A percentile compares a stretch with the other conserved stretches of the same genome.
Conservation (phyloP, 2,888 invertebrate genomes). For the Periphyllus acericola region DNA sequence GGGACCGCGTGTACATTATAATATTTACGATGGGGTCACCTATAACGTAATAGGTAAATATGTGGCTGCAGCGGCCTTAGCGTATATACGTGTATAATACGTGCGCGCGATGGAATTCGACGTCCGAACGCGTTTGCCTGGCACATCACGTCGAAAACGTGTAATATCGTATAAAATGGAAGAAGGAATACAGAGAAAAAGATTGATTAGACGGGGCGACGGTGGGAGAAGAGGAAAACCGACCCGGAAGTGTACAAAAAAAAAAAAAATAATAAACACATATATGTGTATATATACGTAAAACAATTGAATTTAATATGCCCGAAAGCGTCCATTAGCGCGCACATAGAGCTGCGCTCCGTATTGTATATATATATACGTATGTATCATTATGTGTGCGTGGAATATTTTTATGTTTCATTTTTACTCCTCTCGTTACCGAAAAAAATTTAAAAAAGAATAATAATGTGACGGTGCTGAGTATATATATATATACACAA, state of each 20-base stretch:
- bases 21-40: too few species aligned
- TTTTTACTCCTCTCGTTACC: neutral
- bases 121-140: neutral
- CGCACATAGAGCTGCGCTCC: neutral
- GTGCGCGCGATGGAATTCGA: neutral
- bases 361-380: neutral
- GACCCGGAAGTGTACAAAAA: conserved; percentile 2
- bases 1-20: too few species aligned
- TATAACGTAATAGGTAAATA: neutral
- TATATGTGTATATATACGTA: neutral
- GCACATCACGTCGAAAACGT: neutral
- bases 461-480: conserved; percentile 2
- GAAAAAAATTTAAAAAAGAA: conserved; percentile 3
- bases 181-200: neutral
- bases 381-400: neutral
- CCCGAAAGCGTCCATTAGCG: conserved; percentile 47
- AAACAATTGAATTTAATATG: conserved; percentile 52
- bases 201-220: neutral
- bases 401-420: neutral
- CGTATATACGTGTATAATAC: neutral
- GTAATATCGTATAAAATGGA: neutral
- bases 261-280: neutral
- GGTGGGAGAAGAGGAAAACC: neutral
- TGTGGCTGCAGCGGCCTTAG: neutral
- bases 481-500: neutral